Conservation (phyloP, 2,113 vertebrate genomes). For the Stomatorhinus ivindoensis region DNA sequence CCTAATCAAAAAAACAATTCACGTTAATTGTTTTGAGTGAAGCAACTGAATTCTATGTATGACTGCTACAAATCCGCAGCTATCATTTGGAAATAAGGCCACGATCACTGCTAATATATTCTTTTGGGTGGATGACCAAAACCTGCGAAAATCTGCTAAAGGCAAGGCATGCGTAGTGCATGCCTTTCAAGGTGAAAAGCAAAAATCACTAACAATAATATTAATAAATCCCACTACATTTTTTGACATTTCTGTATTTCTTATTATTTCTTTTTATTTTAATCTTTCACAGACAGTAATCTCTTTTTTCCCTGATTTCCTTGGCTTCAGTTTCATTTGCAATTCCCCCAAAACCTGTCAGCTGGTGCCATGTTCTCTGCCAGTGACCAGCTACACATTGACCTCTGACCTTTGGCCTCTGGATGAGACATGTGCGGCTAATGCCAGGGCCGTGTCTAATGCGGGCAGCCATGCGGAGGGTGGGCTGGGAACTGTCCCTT, state of each 20-base stretch:
- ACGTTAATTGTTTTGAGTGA: background rate
- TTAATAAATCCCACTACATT: background rate
- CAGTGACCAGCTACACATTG: background rate
- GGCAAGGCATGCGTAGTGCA: background rate
- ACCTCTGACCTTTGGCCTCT: background rate
- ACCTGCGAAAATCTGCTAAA: background rate
- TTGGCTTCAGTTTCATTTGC: background rate
- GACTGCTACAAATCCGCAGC: background rate
- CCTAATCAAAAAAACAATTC: background rate
- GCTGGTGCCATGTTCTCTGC: slow-evolving; percentile 37
- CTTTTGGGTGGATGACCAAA: background rate
- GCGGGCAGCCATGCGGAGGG: background rate
- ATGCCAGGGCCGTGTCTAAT: background rate
- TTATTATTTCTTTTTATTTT: background rate
- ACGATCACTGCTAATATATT: background rate
- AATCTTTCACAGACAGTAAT: background rate
- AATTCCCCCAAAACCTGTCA: slow-evolving; percentile 23
- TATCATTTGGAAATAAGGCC: background rate
- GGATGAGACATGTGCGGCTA: background rate
- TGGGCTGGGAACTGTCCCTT: background rate
- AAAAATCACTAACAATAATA: background rate
- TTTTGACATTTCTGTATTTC: background rate
- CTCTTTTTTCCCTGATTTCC: background rate
- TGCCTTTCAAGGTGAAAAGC: background rate
- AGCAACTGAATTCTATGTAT: background rate